Percentiles rank a stretch among this genome's conserved stretches.
Evolutionary conservation across 2,888 invertebrate species (phyloP).

Genomic region (Luperina nickerlii): DNA sequence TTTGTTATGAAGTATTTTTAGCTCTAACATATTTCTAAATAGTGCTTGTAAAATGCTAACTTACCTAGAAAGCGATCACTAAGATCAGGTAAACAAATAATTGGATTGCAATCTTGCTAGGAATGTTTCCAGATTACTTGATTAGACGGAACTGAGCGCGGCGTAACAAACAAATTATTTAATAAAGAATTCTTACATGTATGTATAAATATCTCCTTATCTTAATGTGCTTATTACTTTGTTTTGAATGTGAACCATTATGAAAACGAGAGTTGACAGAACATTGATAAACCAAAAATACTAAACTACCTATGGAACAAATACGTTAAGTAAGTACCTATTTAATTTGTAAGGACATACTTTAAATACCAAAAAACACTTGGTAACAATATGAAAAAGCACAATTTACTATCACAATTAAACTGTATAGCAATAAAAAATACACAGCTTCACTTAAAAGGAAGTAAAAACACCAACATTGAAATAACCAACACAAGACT

Average conservation of each 20-base stretch:
- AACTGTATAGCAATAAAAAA: conserved; percentile 28
- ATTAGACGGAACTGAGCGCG: not conserved
- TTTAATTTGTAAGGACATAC: not conserved
- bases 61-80: not conserved
- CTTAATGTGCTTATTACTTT: not conserved
- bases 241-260: not conserved
- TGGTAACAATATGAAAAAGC: conserved; percentile 8
- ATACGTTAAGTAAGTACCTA: not conserved
- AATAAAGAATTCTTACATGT: not conserved
- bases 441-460: conserved; percentile 1
- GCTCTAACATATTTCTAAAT: not conserved
- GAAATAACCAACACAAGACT: conserved; percentile 1
- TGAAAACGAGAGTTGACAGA: not conserved
- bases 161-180: too few relatives aligned
- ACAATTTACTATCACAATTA: conserved; percentile 20
- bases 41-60: not conserved
- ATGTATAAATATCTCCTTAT: not conserved
- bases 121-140: not conserved
- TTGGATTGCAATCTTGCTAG: too few relatives aligned
- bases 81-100: not conserved
- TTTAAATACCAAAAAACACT: not conserved
- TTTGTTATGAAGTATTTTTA: not conserved
- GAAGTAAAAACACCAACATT: conserved; percentile 10
- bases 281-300: not conserved
- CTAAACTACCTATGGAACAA: not conserved